Percentiles rank a stretch among this genome's conserved stretches.
These are phyloP conservation scores for Papilio glaucus DNA, from an alignment of 1,140 invertebrate species.

Conservation along the genomic window DNA sequence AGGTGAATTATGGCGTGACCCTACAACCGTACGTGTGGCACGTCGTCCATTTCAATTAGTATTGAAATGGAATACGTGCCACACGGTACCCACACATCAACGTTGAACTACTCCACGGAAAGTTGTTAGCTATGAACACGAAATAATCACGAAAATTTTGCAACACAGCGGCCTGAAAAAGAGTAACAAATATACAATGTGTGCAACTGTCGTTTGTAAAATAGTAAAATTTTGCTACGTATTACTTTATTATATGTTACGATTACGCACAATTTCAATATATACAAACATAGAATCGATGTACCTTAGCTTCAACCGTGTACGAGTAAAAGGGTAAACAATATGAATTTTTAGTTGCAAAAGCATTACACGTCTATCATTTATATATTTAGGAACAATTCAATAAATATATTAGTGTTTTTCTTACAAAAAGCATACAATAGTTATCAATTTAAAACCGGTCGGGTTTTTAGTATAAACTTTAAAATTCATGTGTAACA, in stretches of 20 bases:
- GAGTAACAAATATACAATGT: background rate
- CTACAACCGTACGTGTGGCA: constrained; percentile 5
- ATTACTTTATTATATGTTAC: background rate
- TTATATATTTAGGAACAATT: constrained; percentile 33
- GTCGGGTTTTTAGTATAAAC: background rate
- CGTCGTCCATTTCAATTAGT: too few species aligned
- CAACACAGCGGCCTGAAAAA: background rate
- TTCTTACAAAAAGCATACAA: constrained; percentile 12
- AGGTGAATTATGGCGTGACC: background rate
- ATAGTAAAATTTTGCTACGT: constrained; percentile 2
- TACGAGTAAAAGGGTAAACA: constrained; percentile 15
- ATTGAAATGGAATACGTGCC: background rate
- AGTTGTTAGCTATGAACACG: background rate
- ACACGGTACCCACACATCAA: background rate
- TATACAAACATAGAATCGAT: background rate
- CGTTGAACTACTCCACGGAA: background rate
- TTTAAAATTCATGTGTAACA: background rate
- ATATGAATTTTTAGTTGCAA: background rate
- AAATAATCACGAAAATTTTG: constrained; percentile 1
- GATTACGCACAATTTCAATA: background rate
- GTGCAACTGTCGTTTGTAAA: background rate
- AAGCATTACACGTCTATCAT: background rate
- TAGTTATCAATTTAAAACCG: background rate
- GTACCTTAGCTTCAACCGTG: constrained; percentile 1
- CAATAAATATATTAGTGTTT: background rate